A percentile compares a stretch with the other conserved stretches of the same genome.
phyloP scores from a whole-genome alignment of 2,113 vertebrate species.

The Phrynocephalus versicolor region DNA sequence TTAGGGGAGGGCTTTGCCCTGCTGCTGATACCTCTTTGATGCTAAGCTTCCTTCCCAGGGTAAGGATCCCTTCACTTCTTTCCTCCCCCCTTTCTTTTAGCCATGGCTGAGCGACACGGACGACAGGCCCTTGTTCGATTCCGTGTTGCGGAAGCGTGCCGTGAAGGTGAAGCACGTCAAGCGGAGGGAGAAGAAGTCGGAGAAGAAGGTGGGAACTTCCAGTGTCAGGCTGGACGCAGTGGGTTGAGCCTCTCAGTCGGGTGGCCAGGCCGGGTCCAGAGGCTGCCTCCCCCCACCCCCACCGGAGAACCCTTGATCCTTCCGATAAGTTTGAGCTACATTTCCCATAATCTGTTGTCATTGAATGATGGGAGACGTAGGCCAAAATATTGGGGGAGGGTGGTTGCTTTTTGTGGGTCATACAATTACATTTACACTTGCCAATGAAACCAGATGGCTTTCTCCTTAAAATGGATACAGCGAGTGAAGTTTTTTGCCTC shows the following conservation, averaged over 20 bases:
- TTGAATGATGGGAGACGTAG: background rate
- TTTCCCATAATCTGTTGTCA: background rate
- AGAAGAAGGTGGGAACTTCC: slow-evolving; percentile 82
- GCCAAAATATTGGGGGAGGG: too few relatives aligned
- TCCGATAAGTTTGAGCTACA: too few relatives aligned
- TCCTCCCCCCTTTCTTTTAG: slow-evolving; percentile 62
- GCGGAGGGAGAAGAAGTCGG: slow-evolving; percentile 90
- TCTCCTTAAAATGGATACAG: background rate
- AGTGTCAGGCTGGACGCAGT: too few relatives aligned
- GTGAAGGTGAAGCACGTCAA: slow-evolving; percentile 95
- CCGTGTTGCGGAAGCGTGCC: slow-evolving; percentile 87
- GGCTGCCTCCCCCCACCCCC: too few relatives aligned
- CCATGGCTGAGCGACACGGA: slow-evolving; percentile 88
- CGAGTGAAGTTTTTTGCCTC: background rate
- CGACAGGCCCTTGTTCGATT: slow-evolving; percentile 82
- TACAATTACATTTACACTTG: background rate
- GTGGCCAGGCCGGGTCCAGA: too few relatives aligned
- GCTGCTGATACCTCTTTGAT: too few relatives aligned
- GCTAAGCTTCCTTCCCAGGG: background rate
- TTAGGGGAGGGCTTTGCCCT: too few relatives aligned
- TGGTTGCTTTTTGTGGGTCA: too few relatives aligned
- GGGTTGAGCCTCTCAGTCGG: too few relatives aligned
- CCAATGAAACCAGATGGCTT: background rate
- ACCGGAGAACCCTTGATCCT: background rate
- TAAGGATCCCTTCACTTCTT: background rate